Conservation (phyloP, 2,888 invertebrate genomes). For the Arctia plantaginis region DNA sequence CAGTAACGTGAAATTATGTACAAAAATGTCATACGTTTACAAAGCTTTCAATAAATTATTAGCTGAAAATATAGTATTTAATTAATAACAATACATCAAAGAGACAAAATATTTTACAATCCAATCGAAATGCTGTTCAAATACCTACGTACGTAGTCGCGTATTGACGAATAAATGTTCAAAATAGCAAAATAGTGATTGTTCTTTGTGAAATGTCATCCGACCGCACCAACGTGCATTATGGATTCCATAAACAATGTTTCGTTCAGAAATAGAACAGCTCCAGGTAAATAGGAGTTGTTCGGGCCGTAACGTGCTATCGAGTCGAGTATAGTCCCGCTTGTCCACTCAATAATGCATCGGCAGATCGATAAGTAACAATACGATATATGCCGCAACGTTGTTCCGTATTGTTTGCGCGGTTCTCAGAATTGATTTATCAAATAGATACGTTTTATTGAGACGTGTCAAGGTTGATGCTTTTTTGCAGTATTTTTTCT, state of each 20-base stretch:
- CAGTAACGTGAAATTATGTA: not conserved
- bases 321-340: constrained; percentile 60
- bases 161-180: constrained; percentile 25
- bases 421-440: constrained; percentile 19
- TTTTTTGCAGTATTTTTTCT: not conserved
- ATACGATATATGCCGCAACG: constrained; percentile 61
- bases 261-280: constrained; percentile 74
- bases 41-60: not conserved
- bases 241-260: constrained; percentile 82
- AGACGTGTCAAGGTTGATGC: constrained; percentile 11
- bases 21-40: not conserved
- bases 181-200: constrained; percentile 53
- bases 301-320: constrained; percentile 56
- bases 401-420: constrained; percentile 45
- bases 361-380: constrained; percentile 75
- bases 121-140: not conserved
- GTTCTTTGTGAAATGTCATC: constrained; percentile 72
- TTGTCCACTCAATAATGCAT: constrained; percentile 80
- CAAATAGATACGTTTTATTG: constrained; percentile 20
- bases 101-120: constrained; percentile 1
- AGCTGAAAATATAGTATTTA: not conserved
- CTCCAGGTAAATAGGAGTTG: constrained; percentile 69
- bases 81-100: not conserved
- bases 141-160: not conserved
- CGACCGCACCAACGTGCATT: constrained; percentile 65